Percentiles rank a stretch among this genome's conserved stretches.
phyloP scores from a whole-genome alignment of 2,113 vertebrate species.

The Thamnaconus septentrionalis region DNA sequence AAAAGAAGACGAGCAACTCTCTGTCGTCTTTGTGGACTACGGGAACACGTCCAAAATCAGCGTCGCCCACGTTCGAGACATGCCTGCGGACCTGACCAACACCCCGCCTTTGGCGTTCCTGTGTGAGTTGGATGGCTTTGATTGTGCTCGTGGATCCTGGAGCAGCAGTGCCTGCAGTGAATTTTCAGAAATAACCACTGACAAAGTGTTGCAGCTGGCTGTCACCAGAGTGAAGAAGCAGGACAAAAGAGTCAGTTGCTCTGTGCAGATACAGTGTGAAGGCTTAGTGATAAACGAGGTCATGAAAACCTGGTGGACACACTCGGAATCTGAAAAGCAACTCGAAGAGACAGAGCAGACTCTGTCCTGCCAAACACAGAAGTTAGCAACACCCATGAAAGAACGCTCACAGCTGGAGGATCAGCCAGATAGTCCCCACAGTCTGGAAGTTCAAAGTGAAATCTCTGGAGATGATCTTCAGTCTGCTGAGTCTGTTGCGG shows the following conservation, averaged over 20 bases:
- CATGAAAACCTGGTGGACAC: conserved; percentile 79
- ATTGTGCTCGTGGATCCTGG: conserved; percentile 75
- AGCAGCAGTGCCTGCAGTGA: conserved; percentile 72
- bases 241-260: conserved; percentile 54
- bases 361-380: too few species aligned
- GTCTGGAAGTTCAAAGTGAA: too few species aligned
- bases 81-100: conserved; percentile 72
- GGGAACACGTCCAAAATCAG: conserved; percentile 79
- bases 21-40: conserved; percentile 85
- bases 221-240: conserved; percentile 64
- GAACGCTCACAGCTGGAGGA: too few species aligned
- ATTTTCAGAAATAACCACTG: conserved; percentile 72
- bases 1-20: conserved; percentile 52
- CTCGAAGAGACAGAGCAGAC: too few species aligned
- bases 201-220: conserved; percentile 79
- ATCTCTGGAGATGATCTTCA: too few species aligned
- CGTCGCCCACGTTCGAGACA: conserved; percentile 65
- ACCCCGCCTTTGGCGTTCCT: conserved; percentile 83
- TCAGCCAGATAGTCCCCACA: too few species aligned
- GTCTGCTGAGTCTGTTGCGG: too few species aligned
- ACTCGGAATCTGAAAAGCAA: conserved; percentile 1
- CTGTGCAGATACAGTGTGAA: conserved; percentile 78
- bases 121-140: conserved; percentile 85
- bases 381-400: too few species aligned
- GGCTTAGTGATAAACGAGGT: conserved; percentile 77